Conservation (phyloP, 2,797 vertebrate genomes). For the Acipenser oxyrinchus region DNA sequence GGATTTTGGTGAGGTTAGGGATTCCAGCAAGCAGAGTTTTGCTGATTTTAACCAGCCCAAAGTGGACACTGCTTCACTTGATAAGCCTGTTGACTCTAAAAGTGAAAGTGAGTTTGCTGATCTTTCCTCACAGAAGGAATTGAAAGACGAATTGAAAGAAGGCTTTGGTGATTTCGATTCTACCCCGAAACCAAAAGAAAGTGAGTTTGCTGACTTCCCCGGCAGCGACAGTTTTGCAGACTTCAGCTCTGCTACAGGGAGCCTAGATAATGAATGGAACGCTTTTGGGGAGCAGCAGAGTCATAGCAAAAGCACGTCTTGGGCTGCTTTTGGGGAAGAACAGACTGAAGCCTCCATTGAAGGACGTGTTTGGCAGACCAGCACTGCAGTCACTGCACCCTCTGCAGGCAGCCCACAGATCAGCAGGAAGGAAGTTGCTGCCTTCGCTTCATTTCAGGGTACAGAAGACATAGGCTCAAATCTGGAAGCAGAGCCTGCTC, state of each 20-base stretch:
- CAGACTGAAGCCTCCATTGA: constrained; percentile 45
- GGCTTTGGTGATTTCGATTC: constrained; percentile 78
- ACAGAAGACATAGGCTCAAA: constrained; percentile 25
- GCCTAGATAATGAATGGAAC: constrained; percentile 63
- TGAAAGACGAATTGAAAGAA: constrained; percentile 24
- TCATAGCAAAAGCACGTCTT: constrained; percentile 57
- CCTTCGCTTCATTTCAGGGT: constrained; percentile 40
- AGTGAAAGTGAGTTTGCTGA: constrained; percentile 33
- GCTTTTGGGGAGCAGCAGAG: constrained; percentile 58
- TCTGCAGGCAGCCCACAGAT: constrained; percentile 35
- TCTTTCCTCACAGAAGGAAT: constrained; percentile 10
- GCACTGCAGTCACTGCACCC: constrained; percentile 40
- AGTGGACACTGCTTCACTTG: constrained; percentile 18
- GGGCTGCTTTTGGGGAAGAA: constrained; percentile 72
- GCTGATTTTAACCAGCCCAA: constrained; percentile 16
- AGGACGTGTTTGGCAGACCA: constrained; percentile 47
- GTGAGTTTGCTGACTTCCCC: constrained; percentile 55
- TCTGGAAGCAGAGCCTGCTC: neutral
- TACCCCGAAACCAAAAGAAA: constrained; percentile 45
- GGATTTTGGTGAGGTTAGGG: constrained; percentile 52
- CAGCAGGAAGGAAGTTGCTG: constrained; percentile 38
- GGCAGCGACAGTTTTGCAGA: constrained; percentile 87
- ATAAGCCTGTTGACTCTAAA: constrained; percentile 37
- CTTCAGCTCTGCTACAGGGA: constrained; percentile 79
- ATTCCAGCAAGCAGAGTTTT: constrained; percentile 28